Evolutionary conservation across 1,140 invertebrate genomes (phyloP).

Genomic region (Euura lappo): DNA sequence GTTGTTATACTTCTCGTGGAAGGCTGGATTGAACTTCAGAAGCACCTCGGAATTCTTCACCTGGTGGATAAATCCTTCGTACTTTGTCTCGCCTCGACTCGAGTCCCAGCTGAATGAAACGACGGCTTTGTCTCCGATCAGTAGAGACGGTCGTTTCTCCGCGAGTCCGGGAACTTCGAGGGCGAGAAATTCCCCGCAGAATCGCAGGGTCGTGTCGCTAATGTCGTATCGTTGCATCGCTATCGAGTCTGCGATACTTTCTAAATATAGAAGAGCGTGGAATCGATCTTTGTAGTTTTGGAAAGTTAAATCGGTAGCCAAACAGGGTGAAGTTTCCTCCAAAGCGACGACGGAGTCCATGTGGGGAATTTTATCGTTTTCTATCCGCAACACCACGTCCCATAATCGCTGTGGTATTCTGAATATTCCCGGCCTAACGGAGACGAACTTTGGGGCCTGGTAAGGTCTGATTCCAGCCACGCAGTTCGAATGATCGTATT

Average conservation of each 20-base stretch:
- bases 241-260: constrained; percentile 74
- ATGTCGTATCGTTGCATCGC: constrained; percentile 75
- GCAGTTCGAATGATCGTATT: constrained; percentile 43
- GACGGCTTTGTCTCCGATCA: constrained; percentile 79
- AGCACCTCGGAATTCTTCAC: constrained; percentile 70
- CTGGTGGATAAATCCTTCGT: constrained; percentile 83
- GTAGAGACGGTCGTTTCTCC: constrained; percentile 84
- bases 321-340: constrained; percentile 54
- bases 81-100: constrained; percentile 53
- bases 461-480: constrained; percentile 65
- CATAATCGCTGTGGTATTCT: constrained; percentile 66
- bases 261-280: constrained; percentile 75
- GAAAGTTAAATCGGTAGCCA: constrained; percentile 59
- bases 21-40: constrained; percentile 75
- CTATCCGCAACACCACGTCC: constrained; percentile 54
- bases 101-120: constrained; percentile 51
- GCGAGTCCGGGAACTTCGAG: constrained; percentile 80
- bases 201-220: constrained; percentile 67
- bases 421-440: constrained; percentile 60
- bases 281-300: constrained; percentile 71
- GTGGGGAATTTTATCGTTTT: constrained; percentile 50
- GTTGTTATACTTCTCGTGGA: constrained; percentile 72
- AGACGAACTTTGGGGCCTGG: constrained; percentile 64
- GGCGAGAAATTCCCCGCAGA: constrained; percentile 71
- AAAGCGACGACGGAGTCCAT: constrained; percentile 49